Evolutionary conservation across 2,797 vertebrate genomes (phyloP), one percentile per base, ranked within the genome.

Genomic region (Gymnoscopelus braueri): DNA sequence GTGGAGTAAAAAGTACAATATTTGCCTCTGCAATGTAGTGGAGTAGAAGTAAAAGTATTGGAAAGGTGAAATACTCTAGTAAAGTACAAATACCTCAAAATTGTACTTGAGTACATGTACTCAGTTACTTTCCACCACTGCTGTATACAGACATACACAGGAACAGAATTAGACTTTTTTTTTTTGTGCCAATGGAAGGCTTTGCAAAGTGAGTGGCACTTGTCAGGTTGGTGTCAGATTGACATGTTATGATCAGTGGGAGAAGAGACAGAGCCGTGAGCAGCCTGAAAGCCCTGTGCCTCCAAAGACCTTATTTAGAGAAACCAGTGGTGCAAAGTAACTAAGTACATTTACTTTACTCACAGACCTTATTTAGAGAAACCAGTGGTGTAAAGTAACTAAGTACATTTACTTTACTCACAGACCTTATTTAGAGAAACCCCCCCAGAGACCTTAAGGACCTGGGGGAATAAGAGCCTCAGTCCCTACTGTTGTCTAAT

Each of bases 401-500:
- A 19, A 19, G 19, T 19, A 19, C 19, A 19, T 19, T 19, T 19
- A 19, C 19, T 19, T 19, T 19, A 19, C 19, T 19, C 19, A 19
- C 19, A 19, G 19, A 19, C 19, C 19, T 19, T 19, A 19, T 19
- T 19, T 19, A 19, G 19, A 19, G 19, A 19, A 19, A 1, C 19
- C 19, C 77, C 80, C 82, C 79, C 65, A 75, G 82, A 85, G 84
- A 86, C 23, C 1, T 44, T 55, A 14, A 11, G 23, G 66, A 72
- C 72, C 62, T 72, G 29, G 57, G 86, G 80, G 87, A 88, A 81
- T 81, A 81, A 72, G 71, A 51, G 77, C 82, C 82, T 64, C 68
- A 72, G 78, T 82, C 81, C 72, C 69, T 60, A 29, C 72, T 74
- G 85, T 75, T 79, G 72, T 78, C 67, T 88, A 85, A 88, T 88